Conservation (phyloP, 2,113 vertebrate genomes). For the Willisornis vidua region DNA sequence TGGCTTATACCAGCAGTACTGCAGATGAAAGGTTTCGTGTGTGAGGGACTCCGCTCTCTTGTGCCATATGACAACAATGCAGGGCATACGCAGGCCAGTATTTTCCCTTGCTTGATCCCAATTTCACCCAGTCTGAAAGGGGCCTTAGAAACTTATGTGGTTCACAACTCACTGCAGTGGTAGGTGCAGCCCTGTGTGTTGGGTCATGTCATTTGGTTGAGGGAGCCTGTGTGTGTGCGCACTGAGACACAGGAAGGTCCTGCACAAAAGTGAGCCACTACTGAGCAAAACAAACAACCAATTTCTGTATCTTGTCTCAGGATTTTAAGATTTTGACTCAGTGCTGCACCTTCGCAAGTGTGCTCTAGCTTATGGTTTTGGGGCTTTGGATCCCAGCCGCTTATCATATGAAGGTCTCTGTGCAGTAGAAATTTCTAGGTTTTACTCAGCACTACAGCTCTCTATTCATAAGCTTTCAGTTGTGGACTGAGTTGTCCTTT, state of each 20-base stretch:
- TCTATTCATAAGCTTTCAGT: not conserved
- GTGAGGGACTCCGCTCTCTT: not conserved
- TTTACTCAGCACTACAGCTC: not conserved
- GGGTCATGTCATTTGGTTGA: not conserved
- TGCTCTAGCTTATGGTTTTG: not conserved
- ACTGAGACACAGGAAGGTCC: not conserved
- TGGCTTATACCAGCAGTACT: not conserved
- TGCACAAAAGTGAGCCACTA: not conserved
- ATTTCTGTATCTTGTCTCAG: not conserved
- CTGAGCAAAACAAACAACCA: not conserved
- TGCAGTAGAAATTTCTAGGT: not conserved
- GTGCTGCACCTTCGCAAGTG: not conserved
- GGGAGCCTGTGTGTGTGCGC: not conserved
- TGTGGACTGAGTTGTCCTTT: not conserved
- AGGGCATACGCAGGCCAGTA: not conserved
- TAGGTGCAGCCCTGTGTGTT: not conserved
- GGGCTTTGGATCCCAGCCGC: not conserved
- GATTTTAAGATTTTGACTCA: not conserved
- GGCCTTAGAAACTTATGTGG: not conserved
- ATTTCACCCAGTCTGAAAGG: not conserved
- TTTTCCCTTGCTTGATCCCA: not conserved
- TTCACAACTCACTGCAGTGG: not conserved
- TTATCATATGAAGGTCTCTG: not conserved
- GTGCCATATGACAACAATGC: not conserved
- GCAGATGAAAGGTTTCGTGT: not conserved